phyloP scores from a whole-genome alignment of 2,888 invertebrate species.

The Agrotis puta region DNA sequence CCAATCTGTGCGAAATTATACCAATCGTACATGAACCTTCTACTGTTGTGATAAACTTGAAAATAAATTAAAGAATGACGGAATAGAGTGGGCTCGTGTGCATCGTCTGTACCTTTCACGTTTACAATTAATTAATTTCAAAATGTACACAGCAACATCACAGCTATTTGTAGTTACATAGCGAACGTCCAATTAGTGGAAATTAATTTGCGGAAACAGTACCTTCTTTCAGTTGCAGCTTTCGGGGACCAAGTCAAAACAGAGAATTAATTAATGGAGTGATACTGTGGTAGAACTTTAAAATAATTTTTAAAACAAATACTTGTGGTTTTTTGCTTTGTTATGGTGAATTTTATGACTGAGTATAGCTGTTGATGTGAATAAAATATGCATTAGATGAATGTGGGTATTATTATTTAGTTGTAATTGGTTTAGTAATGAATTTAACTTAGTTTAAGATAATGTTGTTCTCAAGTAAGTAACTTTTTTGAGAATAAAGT shows the following conservation, averaged over 20 bases:
- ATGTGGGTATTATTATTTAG: too few species aligned
- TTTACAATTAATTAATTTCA: neutral
- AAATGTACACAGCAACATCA: neutral
- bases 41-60: too few species aligned
- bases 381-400: neutral
- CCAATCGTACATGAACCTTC: too few species aligned
- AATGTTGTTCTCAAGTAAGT: too few species aligned
- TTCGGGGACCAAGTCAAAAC: constrained; percentile 59
- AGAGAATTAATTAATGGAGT: constrained; percentile 69
- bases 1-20: too few species aligned
- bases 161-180: constrained; percentile 20
- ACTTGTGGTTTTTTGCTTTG: constrained; percentile 11
- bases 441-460: too few species aligned
- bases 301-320: constrained; percentile 44
- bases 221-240: constrained; percentile 49
- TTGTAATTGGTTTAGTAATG: too few species aligned
- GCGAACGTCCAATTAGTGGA: constrained; percentile 67
- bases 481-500: too few species aligned
- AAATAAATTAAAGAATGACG: too few species aligned
- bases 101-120: neutral
- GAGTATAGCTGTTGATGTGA: neutral
- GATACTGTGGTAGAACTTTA: constrained; percentile 53
- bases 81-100: too few species aligned
- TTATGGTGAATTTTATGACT: constrained; percentile 1
- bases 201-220: constrained; percentile 63